Evolutionary conservation across 2,113 vertebrate species (phyloP), one percentile per base, ranked within the genome.

Genomic region (Cromileptes altivelis): DNA sequence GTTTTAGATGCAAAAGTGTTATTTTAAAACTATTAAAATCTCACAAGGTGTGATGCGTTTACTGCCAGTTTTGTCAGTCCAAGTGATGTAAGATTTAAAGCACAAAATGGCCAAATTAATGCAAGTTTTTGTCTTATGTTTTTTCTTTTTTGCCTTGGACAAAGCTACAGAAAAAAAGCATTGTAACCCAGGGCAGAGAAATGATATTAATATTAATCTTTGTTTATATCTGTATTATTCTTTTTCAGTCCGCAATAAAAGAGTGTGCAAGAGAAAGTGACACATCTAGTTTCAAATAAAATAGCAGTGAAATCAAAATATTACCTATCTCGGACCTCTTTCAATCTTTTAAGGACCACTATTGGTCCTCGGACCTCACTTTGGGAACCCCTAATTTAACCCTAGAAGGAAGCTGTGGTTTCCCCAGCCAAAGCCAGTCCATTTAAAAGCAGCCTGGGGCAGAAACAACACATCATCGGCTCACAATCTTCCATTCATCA

Each of bases 401-500:
- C 84, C 72, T 53, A 13, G n/a, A 80, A 61, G 62, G 74, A 86
- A 84, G 75, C 72, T 78, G 67, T 30, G 58, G 67, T 70, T 85
- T 83, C 68, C 74, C 42, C 70, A 90, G 83, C 77, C 88, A 89
- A 78, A 84, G 82, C 68, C 83, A 88, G 88, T 68, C 62, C 62
- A 85, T 81, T 88, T 82, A 56, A 85, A 89, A 88, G 84, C 90
- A 90, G 89, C 86, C 81, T 23, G 77, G 23, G 84, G 89, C 90
- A 87, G 80, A 87, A 87, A 84, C 85, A 91, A 82, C 88, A 90
- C 84, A 82, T 88, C 83, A 77, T 81, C 75, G 75, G 52, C 82
- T 80, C 85, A 72, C 80, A 85, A 85, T 90, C 82, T 89, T 78
- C 82, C 89, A 89, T 90, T 89, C 86, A 92, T 93, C 89, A 84